A percentile compares a stretch with the other conserved stretches of the same genome.
Conservation (phyloP, 2,797 vertebrate species). For the Peromyscus aztecus region DNA sequence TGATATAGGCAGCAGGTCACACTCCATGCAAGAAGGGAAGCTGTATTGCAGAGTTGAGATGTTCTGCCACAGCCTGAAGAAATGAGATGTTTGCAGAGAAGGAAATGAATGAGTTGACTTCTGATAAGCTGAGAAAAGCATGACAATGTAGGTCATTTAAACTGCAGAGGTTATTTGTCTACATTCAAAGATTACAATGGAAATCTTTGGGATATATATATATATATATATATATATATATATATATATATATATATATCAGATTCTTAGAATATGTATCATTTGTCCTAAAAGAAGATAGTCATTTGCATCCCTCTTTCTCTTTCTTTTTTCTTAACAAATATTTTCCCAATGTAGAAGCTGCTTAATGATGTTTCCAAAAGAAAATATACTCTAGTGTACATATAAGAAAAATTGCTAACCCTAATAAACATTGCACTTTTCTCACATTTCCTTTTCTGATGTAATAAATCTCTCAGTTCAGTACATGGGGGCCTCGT, state of each 20-base stretch:
- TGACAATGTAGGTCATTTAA: neutral
- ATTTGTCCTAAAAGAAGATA: neutral
- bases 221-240: neutral
- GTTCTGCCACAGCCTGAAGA: neutral
- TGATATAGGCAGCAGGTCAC: rapidly evolving
- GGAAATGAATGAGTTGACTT: neutral
- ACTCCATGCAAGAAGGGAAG: neutral
- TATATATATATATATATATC: neutral
- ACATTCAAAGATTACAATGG: neutral
- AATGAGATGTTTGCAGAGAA: neutral
- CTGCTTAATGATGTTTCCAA: neutral
- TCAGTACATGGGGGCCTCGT: neutral
- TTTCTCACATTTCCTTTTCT: neutral
- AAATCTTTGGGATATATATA: neutral
- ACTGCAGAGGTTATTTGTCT: neutral
- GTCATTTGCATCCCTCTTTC: neutral
- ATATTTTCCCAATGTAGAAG: neutral
- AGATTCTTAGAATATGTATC: neutral
- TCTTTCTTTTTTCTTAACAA: no score
- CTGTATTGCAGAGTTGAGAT: neutral
- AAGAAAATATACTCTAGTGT: neutral
- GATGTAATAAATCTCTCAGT: neutral
- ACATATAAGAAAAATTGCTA: neutral
- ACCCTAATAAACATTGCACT: neutral
- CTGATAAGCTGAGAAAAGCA: neutral